Conservation (phyloP, 2,888 invertebrate species). For the Drosophila longiperda region DNA sequence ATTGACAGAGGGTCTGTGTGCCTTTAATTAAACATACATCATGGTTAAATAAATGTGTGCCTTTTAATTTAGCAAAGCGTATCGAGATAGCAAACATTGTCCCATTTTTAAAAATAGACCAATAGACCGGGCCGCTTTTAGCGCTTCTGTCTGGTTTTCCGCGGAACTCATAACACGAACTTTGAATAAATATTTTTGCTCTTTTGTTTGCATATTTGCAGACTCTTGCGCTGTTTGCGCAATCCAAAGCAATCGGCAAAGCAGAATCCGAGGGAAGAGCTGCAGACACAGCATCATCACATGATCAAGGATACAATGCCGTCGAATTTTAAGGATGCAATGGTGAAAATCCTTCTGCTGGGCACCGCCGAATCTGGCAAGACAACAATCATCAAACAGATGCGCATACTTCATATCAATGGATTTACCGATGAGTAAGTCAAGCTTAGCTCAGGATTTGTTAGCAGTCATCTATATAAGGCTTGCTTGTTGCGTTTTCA, state of each 20-base stretch:
- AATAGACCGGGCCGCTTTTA: conserved; percentile 4
- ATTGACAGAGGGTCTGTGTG: conserved; percentile 30
- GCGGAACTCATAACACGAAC: conserved; percentile 55
- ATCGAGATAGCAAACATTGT: conserved; percentile 62
- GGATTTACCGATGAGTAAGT: conserved; percentile 90
- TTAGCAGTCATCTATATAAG: neutral
- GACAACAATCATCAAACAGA: conserved; percentile 94
- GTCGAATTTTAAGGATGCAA: conserved; percentile 85
- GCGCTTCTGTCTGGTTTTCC: conserved; percentile 49
- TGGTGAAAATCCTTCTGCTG: conserved; percentile 87
- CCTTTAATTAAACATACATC: conserved; percentile 74
- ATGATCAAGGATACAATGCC: conserved; percentile 85
- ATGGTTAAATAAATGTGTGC: conserved; percentile 52
- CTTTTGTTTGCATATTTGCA: conserved; percentile 51
- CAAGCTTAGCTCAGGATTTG: neutral
- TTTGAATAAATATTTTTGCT: conserved; percentile 37
- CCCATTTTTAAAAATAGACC: conserved; percentile 58
- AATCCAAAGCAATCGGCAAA: conserved; percentile 62
- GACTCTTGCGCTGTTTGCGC: conserved; percentile 84
- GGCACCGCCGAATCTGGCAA: conserved; percentile 94
- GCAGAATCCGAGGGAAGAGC: conserved; percentile 84
- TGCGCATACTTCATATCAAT: conserved; percentile 93
- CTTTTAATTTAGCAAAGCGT: conserved; percentile 55
- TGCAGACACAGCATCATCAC: conserved; percentile 80
- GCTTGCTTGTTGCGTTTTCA: conserved; percentile 77